phyloP scores from a whole-genome alignment of 2,113 vertebrate genomes.

The Colaptes auratus region DNA sequence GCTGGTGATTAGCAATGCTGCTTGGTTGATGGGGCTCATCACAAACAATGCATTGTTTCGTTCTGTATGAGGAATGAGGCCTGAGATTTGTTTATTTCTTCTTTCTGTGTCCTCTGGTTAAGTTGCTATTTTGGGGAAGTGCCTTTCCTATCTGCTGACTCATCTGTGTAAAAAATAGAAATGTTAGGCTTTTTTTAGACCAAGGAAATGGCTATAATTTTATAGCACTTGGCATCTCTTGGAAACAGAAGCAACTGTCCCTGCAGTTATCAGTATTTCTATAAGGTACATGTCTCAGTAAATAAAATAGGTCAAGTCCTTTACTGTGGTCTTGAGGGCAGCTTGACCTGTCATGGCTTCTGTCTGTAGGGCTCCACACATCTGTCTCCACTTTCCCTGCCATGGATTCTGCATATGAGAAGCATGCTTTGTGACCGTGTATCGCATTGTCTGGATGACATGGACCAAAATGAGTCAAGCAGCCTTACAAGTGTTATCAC shows the following conservation, averaged over 20 bases:
- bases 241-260: background rate
- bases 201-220: background rate
- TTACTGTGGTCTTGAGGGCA: background rate
- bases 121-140: slow-evolving; percentile 33
- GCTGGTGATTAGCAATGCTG: background rate
- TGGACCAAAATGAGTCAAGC: background rate
- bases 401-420: background rate
- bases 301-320: background rate
- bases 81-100: background rate
- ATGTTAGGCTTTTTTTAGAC: slow-evolving; percentile 11
- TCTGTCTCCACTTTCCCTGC: background rate
- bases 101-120: background rate
- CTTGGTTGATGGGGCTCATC: background rate
- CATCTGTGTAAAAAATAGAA: slow-evolving; percentile 46
- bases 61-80: background rate
- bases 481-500: rapidly evolving
- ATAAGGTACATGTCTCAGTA: background rate
- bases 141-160: slow-evolving; percentile 57
- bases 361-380: background rate
- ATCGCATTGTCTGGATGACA: background rate
- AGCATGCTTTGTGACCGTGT: background rate
- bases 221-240: slow-evolving; percentile 5
- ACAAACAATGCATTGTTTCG: background rate
- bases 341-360: background rate
- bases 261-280: background rate